These are phyloP conservation scores for Bucorvus abyssinicus DNA, from an alignment of 2,797 vertebrate genomes.

Conservation along the genomic window DNA sequence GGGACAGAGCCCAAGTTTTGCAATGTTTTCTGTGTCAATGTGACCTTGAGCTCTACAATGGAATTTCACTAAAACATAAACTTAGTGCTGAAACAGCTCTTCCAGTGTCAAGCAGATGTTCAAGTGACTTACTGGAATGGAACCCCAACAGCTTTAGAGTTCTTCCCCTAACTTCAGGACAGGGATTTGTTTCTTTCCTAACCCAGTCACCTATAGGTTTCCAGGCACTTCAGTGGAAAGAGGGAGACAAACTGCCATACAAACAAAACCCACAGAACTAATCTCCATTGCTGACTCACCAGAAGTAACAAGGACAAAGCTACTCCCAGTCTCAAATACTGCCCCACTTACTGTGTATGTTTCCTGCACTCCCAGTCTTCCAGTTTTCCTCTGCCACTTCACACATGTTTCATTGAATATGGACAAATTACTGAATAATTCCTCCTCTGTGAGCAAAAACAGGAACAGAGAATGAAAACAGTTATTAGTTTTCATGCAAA, in stretches of 20 bases:
- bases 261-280: background rate
- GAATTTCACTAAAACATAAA: background rate
- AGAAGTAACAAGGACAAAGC: background rate
- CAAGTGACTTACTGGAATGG: background rate
- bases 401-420: conserved; percentile 78
- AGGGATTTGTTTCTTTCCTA: background rate
- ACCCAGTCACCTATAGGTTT: background rate
- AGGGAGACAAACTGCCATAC: background rate
- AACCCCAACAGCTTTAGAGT: background rate
- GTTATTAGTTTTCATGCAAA: background rate
- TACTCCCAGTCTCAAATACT: background rate
- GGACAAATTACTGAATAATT: conserved; percentile 70
- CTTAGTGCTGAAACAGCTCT: background rate
- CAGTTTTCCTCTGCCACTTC: conserved; percentile 67
- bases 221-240: background rate
- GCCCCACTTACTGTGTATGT: conserved; percentile 74
- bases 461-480: background rate
- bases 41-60: background rate
- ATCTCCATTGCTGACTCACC: background rate
- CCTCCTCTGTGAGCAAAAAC: conserved; percentile 62
- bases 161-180: background rate
- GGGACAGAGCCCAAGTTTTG: background rate
- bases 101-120: background rate
- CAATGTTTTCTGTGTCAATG: background rate
- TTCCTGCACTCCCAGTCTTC: conserved; percentile 31